phyloP scores from a whole-genome alignment of 2,797 vertebrate species.

The Petrocephalus sullivani region DNA sequence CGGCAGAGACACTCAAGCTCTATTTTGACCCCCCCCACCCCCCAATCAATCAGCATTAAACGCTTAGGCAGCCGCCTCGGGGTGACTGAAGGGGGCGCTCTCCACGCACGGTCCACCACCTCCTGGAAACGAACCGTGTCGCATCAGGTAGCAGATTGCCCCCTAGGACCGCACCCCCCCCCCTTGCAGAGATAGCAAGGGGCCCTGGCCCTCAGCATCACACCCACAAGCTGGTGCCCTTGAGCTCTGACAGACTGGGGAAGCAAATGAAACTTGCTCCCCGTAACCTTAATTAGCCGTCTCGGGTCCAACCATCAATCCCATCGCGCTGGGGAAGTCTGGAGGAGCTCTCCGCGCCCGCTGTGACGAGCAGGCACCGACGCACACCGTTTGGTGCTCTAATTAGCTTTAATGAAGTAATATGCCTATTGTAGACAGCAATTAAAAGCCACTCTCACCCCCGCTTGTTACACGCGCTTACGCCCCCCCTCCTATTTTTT shows the following conservation, averaged over 20 bases:
- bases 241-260: background rate
- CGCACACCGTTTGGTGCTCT: conserved; percentile 58
- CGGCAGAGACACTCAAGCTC: background rate
- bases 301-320: conserved; percentile 1
- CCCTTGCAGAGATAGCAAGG: background rate
- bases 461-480: conserved; percentile 58
- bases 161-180: background rate
- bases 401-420: conserved; percentile 74
- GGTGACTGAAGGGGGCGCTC: conserved; percentile 52
- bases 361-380: conserved; percentile 56
- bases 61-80: background rate
- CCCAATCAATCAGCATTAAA: background rate
- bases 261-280: conserved; percentile 53
- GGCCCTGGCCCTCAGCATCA: background rate
- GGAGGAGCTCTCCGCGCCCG: conserved; percentile 32
- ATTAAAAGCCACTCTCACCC: conserved; percentile 64
- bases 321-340: background rate
- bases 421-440: conserved; percentile 60
- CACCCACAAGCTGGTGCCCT: background rate
- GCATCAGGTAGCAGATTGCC: background rate
- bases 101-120: conserved; percentile 60
- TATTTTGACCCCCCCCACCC: too few relatives aligned
- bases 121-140: background rate
- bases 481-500: conserved; percentile 44
- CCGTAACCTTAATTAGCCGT: conserved; percentile 20